These are phyloP conservation scores for Hemaris fuciformis DNA, from an alignment of 2,888 invertebrate species.

Conservation along the genomic window DNA sequence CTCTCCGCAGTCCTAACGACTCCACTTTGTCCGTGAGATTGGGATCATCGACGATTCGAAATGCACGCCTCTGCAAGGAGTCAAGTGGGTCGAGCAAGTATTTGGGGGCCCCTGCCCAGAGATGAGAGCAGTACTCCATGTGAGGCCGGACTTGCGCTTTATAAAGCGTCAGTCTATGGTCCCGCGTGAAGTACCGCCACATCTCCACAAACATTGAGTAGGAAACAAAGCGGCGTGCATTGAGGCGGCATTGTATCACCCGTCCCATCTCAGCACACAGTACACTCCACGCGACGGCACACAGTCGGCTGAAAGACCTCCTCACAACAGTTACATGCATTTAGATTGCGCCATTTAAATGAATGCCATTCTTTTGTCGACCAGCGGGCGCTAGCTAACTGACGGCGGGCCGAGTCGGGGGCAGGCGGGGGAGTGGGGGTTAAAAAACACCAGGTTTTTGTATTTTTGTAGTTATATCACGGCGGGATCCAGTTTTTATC, in stretches of 20 bases:
- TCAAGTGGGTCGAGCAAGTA: no score
- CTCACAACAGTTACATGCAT: slow-evolving; percentile 23
- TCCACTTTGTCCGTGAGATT: no score
- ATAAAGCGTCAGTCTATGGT: no score
- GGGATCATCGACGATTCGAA: no score
- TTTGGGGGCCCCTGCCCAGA: no score
- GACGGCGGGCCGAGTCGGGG: not conserved
- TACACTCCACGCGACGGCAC: not conserved
- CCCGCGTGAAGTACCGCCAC: no score
- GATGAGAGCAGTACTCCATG: no score
- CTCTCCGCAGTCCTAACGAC: no score
- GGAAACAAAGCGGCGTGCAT: not conserved
- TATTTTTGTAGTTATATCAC: not conserved
- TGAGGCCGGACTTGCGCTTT: no score
- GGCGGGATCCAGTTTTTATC: not conserved
- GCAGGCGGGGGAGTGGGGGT: not conserved
- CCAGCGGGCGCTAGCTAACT: not conserved
- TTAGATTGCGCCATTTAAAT: slow-evolving; percentile 31
- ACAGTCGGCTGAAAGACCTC: not conserved
- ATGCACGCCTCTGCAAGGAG: no score
- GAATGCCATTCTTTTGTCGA: slow-evolving; percentile 19
- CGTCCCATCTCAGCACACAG: not conserved
- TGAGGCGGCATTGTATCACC: not conserved
- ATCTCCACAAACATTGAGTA: not conserved
- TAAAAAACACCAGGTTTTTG: not conserved